A percentile compares a stretch with the other conserved stretches of the same genome.
Conservation (phyloP, 2,113 vertebrate species). For the Numenius arquata region DNA sequence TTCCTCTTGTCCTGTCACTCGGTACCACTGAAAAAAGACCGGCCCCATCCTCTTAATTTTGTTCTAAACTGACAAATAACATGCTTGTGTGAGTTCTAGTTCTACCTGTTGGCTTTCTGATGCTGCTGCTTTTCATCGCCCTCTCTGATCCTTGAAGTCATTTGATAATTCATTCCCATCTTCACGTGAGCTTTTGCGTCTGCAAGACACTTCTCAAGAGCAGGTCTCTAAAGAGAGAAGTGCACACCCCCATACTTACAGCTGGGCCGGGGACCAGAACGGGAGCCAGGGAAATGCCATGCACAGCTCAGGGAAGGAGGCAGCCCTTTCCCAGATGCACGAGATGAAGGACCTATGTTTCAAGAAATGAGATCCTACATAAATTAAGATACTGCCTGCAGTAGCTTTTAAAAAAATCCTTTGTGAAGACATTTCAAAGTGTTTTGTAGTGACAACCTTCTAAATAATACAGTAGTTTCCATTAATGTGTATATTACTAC, state of each 20-base stretch:
- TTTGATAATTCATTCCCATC: not conserved
- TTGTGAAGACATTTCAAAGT: not conserved
- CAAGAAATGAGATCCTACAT: not conserved
- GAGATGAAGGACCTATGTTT: not conserved
- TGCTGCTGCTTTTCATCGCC: not conserved
- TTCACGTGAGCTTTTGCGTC: not conserved
- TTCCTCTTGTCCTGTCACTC: too few species aligned
- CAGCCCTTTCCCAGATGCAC: not conserved
- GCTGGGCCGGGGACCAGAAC: not conserved
- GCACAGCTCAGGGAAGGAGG: not conserved
- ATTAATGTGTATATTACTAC: not conserved
- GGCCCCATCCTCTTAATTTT: not conserved
- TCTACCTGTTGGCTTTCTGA: not conserved
- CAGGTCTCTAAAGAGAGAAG: not conserved
- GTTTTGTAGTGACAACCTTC: not conserved
- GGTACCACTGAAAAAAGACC: too few species aligned
- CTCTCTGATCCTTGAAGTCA: not conserved
- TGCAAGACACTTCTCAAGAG: not conserved
- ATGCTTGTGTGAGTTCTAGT: not conserved
- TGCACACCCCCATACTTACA: not conserved
- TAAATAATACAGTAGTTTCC: not conserved
- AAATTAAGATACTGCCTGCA: not conserved
- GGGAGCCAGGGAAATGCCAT: not conserved
- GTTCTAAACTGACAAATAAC: not conserved
- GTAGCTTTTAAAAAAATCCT: not conserved